Evolutionary conservation across 1,140 invertebrate species (phyloP).

Genomic region (Marisa cornuarietis): DNA sequence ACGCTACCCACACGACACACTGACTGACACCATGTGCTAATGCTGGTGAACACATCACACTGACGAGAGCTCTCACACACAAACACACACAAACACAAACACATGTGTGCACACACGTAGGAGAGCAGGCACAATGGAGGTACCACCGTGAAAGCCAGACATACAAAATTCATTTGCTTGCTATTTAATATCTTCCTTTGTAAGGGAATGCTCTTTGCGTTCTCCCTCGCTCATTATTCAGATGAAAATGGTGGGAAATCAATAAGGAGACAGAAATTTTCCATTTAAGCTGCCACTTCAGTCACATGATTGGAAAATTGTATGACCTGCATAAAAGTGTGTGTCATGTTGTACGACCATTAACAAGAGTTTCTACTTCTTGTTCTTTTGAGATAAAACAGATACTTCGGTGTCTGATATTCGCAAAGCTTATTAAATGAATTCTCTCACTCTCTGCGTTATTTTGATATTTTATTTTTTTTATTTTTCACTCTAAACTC

Average conservation of each 20-base stretch:
- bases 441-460: neutral
- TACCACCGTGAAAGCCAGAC: too few relatives aligned
- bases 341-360: neutral
- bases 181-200: too few relatives aligned
- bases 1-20: too few relatives aligned
- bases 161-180: too few relatives aligned
- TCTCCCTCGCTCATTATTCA: too few relatives aligned
- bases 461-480: neutral
- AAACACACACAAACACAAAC: neutral
- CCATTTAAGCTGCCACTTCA: neutral
- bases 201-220: too few relatives aligned
- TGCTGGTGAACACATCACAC: too few relatives aligned
- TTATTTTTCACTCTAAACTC: neutral
- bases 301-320: conserved; percentile 1
- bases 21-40: too few relatives aligned
- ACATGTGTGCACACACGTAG: neutral
- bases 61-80: neutral
- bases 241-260: too few relatives aligned
- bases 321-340: neutral
- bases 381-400: neutral
- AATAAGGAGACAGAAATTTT: too few relatives aligned
- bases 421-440: neutral
- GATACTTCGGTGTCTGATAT: neutral
- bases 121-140: too few relatives aligned
- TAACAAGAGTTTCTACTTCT: neutral